Evolutionary conservation across 2,797 vertebrate species (phyloP), one percentile per base, ranked within the genome.

Genomic region (Pangasius larnaudii): DNA sequence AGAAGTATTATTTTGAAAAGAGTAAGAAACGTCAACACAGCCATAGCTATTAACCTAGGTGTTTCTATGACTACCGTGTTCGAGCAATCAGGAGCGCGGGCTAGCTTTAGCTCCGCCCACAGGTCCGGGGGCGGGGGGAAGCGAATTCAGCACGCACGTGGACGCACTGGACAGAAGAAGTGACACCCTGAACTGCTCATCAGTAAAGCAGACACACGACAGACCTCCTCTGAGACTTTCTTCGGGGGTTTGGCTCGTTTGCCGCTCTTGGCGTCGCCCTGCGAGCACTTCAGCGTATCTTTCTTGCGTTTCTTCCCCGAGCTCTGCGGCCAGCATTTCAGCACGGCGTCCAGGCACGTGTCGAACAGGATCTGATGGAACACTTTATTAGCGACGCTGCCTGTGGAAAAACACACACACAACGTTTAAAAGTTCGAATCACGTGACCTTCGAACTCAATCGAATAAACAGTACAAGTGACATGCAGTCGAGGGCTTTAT

Each of bases 291-390:
- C 3, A 90, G 0, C 0, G 90, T 61, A 0, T 94, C 93, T 88
- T 97, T 99, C 92, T 99, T 99, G 86, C 98, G 97, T 91, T 98
- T 99, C 90, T 95, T 97, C 72, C 91, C 94, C 6, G 91, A 86
- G 5, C 94, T 95, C 10, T 95, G 95, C 79, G 97, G 98, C 97
- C 97, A 98, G 91, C 96, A 96, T 91, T 97, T 97, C 85, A 93
- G 95, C 13, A 96, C 91, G 75, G 96, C 88, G 87, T 95, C 94
- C 91, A 96, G 90, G 81, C 98, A 98, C 0, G 96, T 97, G 86
- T 98, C 97, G 93, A 99, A 95, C 89, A 99, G 94, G 90, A 99
- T 95, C 22, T 98, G 96, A 82, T 99, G 98, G 91, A 97, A 98
- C 67, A 97, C 92, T 89, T 95, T 96, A 94, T 97, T 97, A 87